These are phyloP conservation scores for Harpagus bidentatus DNA, from an alignment of 2,113 vertebrate species.

Conservation along the genomic window DNA sequence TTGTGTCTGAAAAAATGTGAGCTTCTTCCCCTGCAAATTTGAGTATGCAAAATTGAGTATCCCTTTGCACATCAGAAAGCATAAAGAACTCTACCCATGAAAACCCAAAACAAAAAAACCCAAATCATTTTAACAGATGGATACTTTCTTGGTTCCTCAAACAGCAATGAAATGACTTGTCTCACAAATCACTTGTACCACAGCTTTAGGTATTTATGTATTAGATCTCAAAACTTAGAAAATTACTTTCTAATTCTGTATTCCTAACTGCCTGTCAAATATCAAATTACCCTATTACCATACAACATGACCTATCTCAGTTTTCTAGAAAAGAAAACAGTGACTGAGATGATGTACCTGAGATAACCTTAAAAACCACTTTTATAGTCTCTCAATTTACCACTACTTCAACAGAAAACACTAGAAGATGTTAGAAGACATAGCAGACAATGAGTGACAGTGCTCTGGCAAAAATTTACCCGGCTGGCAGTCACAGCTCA, in stretches of 20 bases:
- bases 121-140: background rate
- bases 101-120: background rate
- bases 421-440: background rate
- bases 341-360: rapidly evolving
- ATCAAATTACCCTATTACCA: background rate
- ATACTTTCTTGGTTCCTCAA: background rate
- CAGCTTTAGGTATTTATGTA: background rate
- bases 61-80: background rate
- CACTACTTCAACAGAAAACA: background rate
- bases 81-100: background rate
- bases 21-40: background rate
- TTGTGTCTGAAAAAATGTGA: rapidly evolving
- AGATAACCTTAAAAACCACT: background rate
- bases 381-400: background rate
- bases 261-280: background rate
- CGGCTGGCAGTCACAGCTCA: background rate
- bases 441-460: background rate
- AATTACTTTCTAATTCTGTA: background rate
- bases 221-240: background rate
- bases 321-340: background rate
- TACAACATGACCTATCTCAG: background rate
- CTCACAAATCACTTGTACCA: background rate
- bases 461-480: background rate
- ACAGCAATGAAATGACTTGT: background rate
- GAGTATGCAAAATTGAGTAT: background rate